Conservation (phyloP, 2,797 vertebrate species). For the Eleutherodactylus coqui region DNA sequence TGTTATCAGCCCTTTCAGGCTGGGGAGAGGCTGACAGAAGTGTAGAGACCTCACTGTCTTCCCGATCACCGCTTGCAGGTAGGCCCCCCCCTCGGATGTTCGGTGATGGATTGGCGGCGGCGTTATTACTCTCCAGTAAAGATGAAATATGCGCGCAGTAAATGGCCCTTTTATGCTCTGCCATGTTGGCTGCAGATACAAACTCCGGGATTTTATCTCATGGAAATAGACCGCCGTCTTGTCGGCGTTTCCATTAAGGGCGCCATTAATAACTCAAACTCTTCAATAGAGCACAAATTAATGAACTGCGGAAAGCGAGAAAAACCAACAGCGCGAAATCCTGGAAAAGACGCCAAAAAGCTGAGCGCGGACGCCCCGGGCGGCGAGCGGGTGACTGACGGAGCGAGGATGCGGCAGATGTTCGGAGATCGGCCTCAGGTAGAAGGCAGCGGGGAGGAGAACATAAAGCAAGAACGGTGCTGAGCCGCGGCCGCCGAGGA, state of each 20-base stretch:
- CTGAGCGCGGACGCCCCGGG: background rate
- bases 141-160: slow-evolving; percentile 13
- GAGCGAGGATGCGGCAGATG: slow-evolving; percentile 20
- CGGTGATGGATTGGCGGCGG: background rate
- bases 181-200: slow-evolving; percentile 15
- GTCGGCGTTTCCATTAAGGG: slow-evolving; percentile 19
- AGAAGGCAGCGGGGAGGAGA: background rate
- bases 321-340: background rate
- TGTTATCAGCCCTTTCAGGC: background rate
- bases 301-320: slow-evolving; percentile 31
- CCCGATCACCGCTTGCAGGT: background rate
- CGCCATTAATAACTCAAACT: slow-evolving; percentile 42
- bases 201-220: slow-evolving; percentile 17
- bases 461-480: background rate
- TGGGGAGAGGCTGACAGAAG: background rate
- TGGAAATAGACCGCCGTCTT: background rate
- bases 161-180: background rate
- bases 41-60: no score
- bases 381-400: background rate
- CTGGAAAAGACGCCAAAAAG: background rate
- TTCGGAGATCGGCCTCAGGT: slow-evolving; percentile 23
- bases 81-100: background rate
- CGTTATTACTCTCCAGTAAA: slow-evolving; percentile 29
- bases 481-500: background rate
- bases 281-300: slow-evolving; percentile 30